Percentiles rank a stretch among this genome's conserved stretches.
Evolutionary conservation across 2,113 vertebrate species (phyloP).

Genomic region (Toxostoma redivivum): DNA sequence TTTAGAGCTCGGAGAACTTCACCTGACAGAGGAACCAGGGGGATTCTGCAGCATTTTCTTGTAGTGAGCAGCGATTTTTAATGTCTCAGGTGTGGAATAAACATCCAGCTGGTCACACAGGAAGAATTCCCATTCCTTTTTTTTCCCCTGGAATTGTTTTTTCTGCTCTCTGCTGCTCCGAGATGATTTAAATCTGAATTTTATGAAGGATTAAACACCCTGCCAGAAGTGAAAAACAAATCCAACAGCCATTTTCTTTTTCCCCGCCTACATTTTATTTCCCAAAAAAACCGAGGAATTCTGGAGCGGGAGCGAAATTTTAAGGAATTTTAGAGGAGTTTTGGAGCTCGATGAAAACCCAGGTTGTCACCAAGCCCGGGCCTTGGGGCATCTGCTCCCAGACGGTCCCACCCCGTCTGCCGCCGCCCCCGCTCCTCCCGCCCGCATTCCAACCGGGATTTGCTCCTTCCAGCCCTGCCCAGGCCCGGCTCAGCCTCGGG

Average conservation of each 20-base stretch:
- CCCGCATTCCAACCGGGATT: neutral
- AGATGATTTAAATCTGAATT: neutral
- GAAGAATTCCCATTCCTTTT: neutral
- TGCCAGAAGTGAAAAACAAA: neutral
- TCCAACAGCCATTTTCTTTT: neutral
- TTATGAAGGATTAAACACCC: neutral
- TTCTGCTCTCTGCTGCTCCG: neutral
- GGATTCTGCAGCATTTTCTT: neutral
- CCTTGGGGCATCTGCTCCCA: neutral
- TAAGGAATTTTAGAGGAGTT: neutral
- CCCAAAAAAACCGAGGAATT: neutral
- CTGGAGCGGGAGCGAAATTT: neutral
- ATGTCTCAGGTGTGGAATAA: rapidly evolving
- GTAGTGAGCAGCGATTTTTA: neutral
- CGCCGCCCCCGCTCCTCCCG: neutral
- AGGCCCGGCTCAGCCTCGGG: neutral
- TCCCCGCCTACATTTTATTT: neutral
- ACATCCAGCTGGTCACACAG: neutral
- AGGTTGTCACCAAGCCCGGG: neutral
- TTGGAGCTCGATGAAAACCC: neutral
- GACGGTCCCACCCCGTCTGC: neutral
- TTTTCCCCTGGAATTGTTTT: neutral
- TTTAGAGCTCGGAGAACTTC: neutral
- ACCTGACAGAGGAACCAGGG: neutral
- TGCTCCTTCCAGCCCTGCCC: neutral